These are phyloP conservation scores for Scopus umbretta DNA, from an alignment of 2,113 vertebrate genomes.

Conservation along the genomic window DNA sequence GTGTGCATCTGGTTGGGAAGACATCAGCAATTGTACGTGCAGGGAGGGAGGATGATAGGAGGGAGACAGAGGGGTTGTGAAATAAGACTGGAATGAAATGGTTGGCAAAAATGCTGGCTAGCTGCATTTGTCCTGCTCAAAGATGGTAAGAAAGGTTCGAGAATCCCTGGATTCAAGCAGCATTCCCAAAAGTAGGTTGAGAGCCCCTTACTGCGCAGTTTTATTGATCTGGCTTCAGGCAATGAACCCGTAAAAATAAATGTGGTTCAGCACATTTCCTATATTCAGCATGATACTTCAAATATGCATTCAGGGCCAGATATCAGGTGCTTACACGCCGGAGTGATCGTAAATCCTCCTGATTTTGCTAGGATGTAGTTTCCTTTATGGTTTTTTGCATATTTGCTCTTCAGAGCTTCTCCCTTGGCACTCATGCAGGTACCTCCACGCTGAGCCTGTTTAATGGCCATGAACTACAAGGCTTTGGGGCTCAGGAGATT, in stretches of 20 bases:
- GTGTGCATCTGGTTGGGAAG: constrained; percentile 71
- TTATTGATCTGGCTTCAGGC: neutral
- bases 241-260: neutral
- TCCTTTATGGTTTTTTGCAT: neutral
- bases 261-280: neutral
- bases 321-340: neutral
- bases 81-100: constrained; percentile 61
- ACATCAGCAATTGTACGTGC: constrained; percentile 64
- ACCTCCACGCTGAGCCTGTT: neutral
- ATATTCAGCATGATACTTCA: neutral
- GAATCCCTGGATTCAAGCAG: neutral
- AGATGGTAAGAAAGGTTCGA: neutral
- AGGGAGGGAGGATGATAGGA: constrained; percentile 46
- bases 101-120: constrained; percentile 51
- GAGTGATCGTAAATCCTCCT: neutral
- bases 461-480: neutral
- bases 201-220: neutral
- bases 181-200: neutral
- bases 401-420: neutral
- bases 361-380: neutral
- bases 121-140: neutral
- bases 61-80: constrained; percentile 60
- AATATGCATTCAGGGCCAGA: neutral
- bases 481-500: neutral
- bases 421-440: neutral